Evolutionary conservation across 2,888 invertebrate species (phyloP).

Genomic region (Elmis aenea): DNA sequence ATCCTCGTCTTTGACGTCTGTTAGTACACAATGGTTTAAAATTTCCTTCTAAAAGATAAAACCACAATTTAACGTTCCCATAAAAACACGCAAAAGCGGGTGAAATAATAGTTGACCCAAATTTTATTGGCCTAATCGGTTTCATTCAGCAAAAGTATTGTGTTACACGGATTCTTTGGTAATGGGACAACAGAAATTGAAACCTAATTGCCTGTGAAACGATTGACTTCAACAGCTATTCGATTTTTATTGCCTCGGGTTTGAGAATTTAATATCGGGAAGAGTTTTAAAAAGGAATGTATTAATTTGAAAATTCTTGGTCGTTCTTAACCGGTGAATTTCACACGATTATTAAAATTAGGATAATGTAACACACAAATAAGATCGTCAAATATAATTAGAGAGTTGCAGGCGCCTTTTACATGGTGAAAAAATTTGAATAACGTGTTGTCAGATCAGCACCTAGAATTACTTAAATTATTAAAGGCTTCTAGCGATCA

Average conservation of each 20-base stretch:
- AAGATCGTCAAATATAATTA: too few relatives aligned
- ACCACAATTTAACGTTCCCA: constrained; percentile 15
- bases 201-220: constrained; percentile 16
- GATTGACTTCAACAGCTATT: constrained; percentile 12
- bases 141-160: constrained; percentile 23
- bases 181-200: constrained; percentile 10
- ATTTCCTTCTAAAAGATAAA: constrained; percentile 8
- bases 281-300: too few relatives aligned
- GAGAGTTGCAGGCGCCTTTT: too few relatives aligned
- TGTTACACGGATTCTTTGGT: constrained; percentile 21
- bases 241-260: constrained; percentile 12
- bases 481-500: too few relatives aligned
- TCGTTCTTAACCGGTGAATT: too few relatives aligned
- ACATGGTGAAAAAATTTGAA: too few relatives aligned
- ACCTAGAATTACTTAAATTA: too few relatives aligned
- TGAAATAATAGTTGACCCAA: constrained; percentile 22
- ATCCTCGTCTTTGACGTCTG: constrained; percentile 12
- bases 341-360: too few relatives aligned
- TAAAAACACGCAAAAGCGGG: constrained; percentile 12
- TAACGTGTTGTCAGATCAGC: too few relatives aligned
- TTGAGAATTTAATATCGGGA: neutral
- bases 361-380: too few relatives aligned
- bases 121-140: constrained; percentile 23
- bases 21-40: constrained; percentile 8
- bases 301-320: too few relatives aligned